Conservation (phyloP, 2,888 invertebrate species). For the Drosophila diplacantha region DNA sequence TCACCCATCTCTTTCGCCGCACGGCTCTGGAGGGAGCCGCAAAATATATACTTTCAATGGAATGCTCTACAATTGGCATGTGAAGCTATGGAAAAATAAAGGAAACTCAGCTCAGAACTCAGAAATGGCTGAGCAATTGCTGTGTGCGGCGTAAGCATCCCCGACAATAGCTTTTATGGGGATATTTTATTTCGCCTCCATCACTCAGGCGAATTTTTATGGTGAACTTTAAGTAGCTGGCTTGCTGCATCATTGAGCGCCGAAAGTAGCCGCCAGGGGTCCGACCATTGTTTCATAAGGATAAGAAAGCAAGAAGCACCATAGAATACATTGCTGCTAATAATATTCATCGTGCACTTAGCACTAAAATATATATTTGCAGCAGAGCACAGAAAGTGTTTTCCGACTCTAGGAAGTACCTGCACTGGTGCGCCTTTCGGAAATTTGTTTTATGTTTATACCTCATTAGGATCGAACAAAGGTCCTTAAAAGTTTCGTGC, state of each 20-base stretch:
- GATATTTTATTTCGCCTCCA: constrained; percentile 46
- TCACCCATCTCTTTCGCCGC: neutral
- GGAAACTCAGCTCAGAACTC: constrained; percentile 4
- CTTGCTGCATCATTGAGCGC: constrained; percentile 41
- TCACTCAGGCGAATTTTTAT: constrained; percentile 56
- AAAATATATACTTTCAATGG: constrained; percentile 18
- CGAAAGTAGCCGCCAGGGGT: constrained; percentile 12
- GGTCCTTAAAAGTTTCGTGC: neutral
- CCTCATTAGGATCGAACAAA: neutral
- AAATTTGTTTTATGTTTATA: neutral
- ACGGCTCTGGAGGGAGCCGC: neutral
- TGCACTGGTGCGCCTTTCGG: too few species aligned
- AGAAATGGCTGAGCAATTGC: constrained; percentile 25
- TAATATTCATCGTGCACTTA: constrained; percentile 11
- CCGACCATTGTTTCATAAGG: constrained; percentile 1
- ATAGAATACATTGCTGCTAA: constrained; percentile 14
- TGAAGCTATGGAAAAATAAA: constrained; percentile 3
- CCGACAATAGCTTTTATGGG: constrained; percentile 24
- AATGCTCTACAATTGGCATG: constrained; percentile 2
- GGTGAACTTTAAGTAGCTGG: constrained; percentile 48
- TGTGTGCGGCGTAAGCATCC: constrained; percentile 3
- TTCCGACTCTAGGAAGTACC: neutral
- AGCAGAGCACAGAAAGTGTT: neutral
- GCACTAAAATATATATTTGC: constrained; percentile 12
- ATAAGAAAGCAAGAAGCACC: neutral